Conservation (phyloP, 30 jellyfish, hydroid and myxozoan species). For the Hydra vulgaris region DNA sequence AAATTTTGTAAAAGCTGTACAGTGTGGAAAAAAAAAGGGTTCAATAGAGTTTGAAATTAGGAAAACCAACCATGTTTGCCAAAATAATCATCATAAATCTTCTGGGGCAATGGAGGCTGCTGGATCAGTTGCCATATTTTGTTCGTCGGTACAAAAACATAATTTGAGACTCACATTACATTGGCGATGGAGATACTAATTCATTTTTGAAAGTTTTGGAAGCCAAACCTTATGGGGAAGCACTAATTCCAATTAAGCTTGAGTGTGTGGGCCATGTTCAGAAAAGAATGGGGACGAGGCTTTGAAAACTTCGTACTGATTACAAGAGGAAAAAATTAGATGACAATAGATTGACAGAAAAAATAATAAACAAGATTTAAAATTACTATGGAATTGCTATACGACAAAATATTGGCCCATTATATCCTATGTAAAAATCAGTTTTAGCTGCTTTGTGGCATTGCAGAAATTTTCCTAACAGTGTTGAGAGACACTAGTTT, state of each 20-base stretch:
- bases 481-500: too few relatives aligned
- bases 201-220: background rate
- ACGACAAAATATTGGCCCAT: background rate
- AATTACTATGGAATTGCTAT: too few relatives aligned
- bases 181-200: background rate
- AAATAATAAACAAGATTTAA: background rate
- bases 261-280: constrained; percentile 13
- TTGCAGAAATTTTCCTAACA: too few relatives aligned
- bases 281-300: background rate
- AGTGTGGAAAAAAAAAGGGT: background rate
- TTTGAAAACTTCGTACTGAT: background rate
- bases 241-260: background rate
- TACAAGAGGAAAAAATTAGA: background rate
- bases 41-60: background rate
- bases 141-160: background rate
- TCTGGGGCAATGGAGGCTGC: too few relatives aligned
- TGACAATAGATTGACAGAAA: background rate
- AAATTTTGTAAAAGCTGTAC: background rate
- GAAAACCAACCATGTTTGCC: too few relatives aligned
- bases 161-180: background rate
- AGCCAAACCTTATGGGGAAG: background rate
- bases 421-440: background rate
- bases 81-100: too few relatives aligned
- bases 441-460: background rate
- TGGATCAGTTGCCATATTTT: background rate